Base-by-base conservation (phyloP, 2,888 invertebrate genomes). In the Trachelus stipa region DNA sequence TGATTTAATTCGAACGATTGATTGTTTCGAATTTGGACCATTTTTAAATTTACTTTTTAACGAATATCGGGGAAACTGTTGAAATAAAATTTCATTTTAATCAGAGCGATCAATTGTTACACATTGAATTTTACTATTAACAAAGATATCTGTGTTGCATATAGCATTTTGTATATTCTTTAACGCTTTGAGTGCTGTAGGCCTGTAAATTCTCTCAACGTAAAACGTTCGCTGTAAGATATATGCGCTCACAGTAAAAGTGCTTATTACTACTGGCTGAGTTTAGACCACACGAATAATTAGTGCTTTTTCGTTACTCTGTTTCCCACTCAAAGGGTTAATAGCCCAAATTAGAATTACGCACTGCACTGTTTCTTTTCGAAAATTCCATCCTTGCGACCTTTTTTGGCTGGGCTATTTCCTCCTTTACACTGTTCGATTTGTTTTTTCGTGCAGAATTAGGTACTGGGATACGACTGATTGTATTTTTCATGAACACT, bases 1-100 rank as follows among this genome's bases (percentile, higher is more conserved):
- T 40, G 76, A 34, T 34, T 73, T 73, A 23, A 68, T 71, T 56
- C 73, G 76, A 56, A 23, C 56, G 23, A 56, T 56, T 23, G 56
- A 56, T 56, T 56, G 56, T 56, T 56, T 56, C 56, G 56, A 56
- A 56, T 9, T 56, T 56, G 56, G 56, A 23, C 56, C 56, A 56
- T 56, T 56, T 56, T 56, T 56, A 56, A 23, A 56, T 56, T 56
- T 56, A 56, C 23, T 56, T 56, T 56, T 56, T 56, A 56, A 9
- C 23, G 56, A 56, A 23, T 56, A 23, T 56, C 56, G 56, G 56
- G 56, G 23, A 56, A 56, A 56, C 56, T 56, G 56, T 56, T 56
- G 23, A 56, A 56, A 56, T 23, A 56, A 56, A 56, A 56, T 56
- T 23, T 56, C 56, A 56, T 56, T 56, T 56, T 2, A 23, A 56